Evolutionary conservation across 2,797 vertebrate genomes (phyloP).

Genomic region (Cirrhinus molitorella): DNA sequence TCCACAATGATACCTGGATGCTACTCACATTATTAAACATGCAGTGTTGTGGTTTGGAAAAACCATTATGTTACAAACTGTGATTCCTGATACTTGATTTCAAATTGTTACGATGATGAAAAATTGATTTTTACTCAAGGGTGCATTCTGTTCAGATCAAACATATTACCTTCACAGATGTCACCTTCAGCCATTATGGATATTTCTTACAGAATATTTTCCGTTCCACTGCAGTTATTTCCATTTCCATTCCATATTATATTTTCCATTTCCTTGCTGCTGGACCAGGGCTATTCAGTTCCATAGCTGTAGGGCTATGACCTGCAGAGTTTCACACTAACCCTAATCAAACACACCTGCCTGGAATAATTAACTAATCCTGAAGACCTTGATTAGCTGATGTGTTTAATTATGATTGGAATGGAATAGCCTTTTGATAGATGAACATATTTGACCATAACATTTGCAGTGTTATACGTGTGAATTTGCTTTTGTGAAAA

Average conservation of each 20-base stretch:
- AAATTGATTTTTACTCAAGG: background rate
- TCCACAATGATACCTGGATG: background rate
- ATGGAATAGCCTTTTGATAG: background rate
- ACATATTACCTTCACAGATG: background rate
- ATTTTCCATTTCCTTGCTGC: background rate
- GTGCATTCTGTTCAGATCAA: background rate
- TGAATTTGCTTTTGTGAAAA: background rate
- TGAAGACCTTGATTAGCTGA: background rate
- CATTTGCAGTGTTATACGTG: background rate
- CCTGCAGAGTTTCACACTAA: background rate
- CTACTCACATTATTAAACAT: background rate
- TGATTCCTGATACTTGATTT: background rate
- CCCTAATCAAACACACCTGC: background rate
- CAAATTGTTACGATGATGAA: background rate
- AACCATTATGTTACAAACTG: background rate
- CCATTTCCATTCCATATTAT: no score
- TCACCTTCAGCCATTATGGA: background rate
- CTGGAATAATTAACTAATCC: background rate
- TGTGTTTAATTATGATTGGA: background rate
- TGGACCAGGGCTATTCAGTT: background rate
- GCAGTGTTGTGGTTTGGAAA: background rate
- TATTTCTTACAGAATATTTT: background rate
- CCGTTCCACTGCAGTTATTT: background rate
- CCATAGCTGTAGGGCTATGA: background rate
- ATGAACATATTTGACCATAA: background rate